Conservation (phyloP, 2,797 vertebrate species). For the Rhabdophis nuchalis region DNA sequence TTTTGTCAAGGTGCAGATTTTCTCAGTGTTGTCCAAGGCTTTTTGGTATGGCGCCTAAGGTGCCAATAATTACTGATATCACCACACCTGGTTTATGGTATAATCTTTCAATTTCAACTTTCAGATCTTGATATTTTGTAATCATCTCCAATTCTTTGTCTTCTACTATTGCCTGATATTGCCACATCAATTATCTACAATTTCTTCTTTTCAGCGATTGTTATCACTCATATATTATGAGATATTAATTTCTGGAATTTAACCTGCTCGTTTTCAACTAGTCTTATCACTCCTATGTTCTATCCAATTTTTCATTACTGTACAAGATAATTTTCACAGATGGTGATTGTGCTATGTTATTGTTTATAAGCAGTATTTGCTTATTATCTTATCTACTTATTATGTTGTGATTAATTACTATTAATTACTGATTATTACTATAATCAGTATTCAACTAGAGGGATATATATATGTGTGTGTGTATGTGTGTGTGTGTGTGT, state of each 20-base stretch:
- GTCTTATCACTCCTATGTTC: not conserved
- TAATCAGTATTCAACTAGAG: not conserved
- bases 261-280: not conserved
- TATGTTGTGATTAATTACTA: not conserved
- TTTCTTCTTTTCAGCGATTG: not conserved
- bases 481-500: too few species aligned
- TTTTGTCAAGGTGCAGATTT: not conserved
- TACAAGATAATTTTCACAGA: not conserved
- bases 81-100: not conserved
- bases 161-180: not conserved
- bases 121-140: not conserved
- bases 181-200: not conserved
- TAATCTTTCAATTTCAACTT: not conserved
- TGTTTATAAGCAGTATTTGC: not conserved
- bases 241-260: not conserved
- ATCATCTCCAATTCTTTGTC: not conserved
- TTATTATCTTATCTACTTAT: too few species aligned
- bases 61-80: not conserved
- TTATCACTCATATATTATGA: not conserved
- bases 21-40: not conserved
- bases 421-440: too few species aligned
- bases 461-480: not conserved
- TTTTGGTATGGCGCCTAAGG: not conserved
- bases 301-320: not conserved
- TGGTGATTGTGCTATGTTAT: not conserved